Conservation (phyloP, 2,113 vertebrate species). For the Eptesicus fuscus region DNA sequence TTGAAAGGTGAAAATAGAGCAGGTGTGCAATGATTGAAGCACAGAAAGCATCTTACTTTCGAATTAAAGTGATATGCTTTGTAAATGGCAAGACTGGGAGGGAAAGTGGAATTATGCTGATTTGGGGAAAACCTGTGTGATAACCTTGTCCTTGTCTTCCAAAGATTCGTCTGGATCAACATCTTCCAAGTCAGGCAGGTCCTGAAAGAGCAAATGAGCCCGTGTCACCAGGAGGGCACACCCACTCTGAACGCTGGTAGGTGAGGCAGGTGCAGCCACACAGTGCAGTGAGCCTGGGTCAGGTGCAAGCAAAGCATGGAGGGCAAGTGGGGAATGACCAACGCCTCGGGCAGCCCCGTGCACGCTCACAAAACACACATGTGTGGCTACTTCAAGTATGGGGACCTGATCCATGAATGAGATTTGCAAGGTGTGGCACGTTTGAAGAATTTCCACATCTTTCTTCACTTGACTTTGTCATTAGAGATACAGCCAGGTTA, state of each 20-base stretch:
- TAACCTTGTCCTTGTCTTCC: conserved; percentile 20
- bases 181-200: conserved; percentile 94
- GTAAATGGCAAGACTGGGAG: no score
- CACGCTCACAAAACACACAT: accelerated
- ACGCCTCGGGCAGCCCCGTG: background rate
- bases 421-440: accelerated
- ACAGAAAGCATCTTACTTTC: background rate
- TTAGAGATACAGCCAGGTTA: background rate
- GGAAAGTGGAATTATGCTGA: background rate
- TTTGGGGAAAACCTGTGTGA: accelerated
- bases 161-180: conserved; percentile 16
- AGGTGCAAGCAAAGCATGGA: accelerated
- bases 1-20: background rate
- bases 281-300: accelerated
- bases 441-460: background rate
- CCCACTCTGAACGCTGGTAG: background rate
- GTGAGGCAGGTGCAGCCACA: accelerated
- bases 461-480: background rate
- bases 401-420: background rate
- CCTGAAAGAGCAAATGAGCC: conserved; percentile 76
- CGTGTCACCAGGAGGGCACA: background rate
- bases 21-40: background rate
- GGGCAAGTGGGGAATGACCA: background rate
- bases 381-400: accelerated
- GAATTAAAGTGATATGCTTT: background rate